phyloP scores from a whole-genome alignment of 2,888 invertebrate species.

The Drosophila mercatorum region DNA sequence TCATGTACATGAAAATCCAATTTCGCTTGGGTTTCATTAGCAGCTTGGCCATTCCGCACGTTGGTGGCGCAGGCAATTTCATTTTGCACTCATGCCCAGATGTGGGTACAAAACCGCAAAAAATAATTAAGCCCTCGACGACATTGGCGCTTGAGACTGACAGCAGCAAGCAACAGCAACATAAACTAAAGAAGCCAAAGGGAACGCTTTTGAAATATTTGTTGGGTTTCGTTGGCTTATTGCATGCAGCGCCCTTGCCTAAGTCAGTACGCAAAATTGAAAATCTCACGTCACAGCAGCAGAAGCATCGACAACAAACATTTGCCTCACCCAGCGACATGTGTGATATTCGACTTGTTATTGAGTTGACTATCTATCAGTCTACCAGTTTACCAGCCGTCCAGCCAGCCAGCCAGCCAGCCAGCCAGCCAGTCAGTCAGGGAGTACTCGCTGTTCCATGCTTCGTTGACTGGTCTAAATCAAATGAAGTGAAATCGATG shows the following conservation, averaged over 20 bases:
- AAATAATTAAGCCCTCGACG: slow-evolving; percentile 77
- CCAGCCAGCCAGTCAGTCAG: slow-evolving; percentile 24
- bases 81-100: slow-evolving; percentile 47
- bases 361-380: slow-evolving; percentile 69
- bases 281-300: slow-evolving; percentile 57
- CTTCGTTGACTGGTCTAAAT: slow-evolving; percentile 63
- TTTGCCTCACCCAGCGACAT: slow-evolving; percentile 57
- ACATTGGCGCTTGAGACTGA: slow-evolving; percentile 72
- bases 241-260: slow-evolving; percentile 24
- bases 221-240: slow-evolving; percentile 24
- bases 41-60: slow-evolving; percentile 48
- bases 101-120: slow-evolving; percentile 69
- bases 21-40: slow-evolving; percentile 76
- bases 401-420: slow-evolving; percentile 36
- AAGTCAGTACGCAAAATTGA: slow-evolving; percentile 67
- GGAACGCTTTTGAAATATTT: slow-evolving; percentile 69
- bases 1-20: slow-evolving; percentile 77
- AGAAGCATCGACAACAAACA: slow-evolving; percentile 51
- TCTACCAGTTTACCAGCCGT: slow-evolving; percentile 29
- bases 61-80: slow-evolving; percentile 62
- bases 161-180: slow-evolving; percentile 44
- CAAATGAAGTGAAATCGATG: slow-evolving; percentile 81
- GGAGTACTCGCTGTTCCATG: slow-evolving; percentile 12
- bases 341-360: slow-evolving; percentile 61
- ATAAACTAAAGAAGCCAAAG: slow-evolving; percentile 35